Conservation (phyloP, 2,113 vertebrate species). For the Origma solitaria region DNA sequence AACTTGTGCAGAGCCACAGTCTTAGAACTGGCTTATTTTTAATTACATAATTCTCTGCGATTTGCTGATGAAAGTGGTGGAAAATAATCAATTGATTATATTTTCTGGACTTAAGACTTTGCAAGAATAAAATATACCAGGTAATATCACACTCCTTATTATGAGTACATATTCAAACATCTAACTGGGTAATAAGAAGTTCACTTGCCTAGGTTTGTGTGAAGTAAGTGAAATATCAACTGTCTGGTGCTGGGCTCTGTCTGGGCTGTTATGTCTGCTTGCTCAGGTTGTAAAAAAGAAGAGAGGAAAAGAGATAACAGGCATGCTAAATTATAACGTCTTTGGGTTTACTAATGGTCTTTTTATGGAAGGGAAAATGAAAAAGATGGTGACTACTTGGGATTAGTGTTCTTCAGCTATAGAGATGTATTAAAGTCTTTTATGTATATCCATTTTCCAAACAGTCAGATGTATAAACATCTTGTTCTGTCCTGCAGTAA, state of each 20-base stretch:
- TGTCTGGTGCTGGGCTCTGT: not conserved
- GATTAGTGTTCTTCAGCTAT: not conserved
- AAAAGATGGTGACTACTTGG: not conserved
- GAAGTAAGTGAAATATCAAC: not conserved
- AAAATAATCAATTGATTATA: not conserved
- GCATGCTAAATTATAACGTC: not conserved
- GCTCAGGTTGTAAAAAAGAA: not conserved
- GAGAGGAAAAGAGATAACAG: rapidly evolving
- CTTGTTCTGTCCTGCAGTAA: not conserved
- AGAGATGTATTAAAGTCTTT: not conserved
- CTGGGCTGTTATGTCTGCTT: not conserved
- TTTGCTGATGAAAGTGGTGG: not conserved
- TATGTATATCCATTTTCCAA: not conserved
- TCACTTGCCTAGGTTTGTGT: not conserved
- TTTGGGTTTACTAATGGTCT: not conserved
- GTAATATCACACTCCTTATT: not conserved
- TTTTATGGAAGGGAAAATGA: not conserved
- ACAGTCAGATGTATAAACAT: not conserved
- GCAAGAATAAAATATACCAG: not conserved
- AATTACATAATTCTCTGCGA: not conserved
- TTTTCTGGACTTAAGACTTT: not conserved
- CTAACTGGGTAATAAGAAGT: not conserved
- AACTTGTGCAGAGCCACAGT: not conserved
- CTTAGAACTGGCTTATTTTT: not conserved
- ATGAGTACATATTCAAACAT: not conserved